These are phyloP conservation scores for Xyrauchen texanus DNA, from an alignment of 2,113 vertebrate genomes.

Conservation along the genomic window DNA sequence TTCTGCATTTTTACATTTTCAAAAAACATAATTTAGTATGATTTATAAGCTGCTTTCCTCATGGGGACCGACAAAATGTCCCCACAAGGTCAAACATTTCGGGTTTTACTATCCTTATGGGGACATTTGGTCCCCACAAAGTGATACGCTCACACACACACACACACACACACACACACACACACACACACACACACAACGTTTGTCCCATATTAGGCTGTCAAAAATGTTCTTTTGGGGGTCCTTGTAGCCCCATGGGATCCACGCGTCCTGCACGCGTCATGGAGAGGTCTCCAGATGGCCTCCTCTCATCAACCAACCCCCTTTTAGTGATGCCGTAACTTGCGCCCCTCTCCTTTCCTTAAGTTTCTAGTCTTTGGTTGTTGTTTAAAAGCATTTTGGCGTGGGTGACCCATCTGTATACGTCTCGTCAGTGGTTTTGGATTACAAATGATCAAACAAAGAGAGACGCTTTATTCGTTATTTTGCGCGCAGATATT, in stretches of 20 bases:
- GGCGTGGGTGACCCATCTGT: slow-evolving; percentile 61
- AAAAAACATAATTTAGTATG: too few species aligned
- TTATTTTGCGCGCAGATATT: slow-evolving; percentile 39
- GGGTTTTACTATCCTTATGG: too few species aligned
- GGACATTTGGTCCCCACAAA: too few species aligned
- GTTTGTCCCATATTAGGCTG: background rate
- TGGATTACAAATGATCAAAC: slow-evolving; percentile 41
- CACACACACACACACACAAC: background rate
- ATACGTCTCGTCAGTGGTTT: slow-evolving; percentile 41
- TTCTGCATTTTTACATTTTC: too few species aligned
- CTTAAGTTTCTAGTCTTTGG: slow-evolving; percentile 42
- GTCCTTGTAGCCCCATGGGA: slow-evolving; percentile 62
- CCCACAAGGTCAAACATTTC: too few species aligned
- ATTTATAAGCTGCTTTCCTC: too few species aligned
- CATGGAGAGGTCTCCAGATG: slow-evolving; percentile 70
- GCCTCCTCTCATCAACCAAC: slow-evolving; percentile 56
- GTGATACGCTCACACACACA: too few species aligned
- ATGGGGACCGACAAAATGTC: too few species aligned
- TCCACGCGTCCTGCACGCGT: slow-evolving; percentile 79
- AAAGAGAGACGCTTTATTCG: slow-evolving; percentile 40
- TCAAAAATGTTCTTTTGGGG: slow-evolving; percentile 51
- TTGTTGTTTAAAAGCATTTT: slow-evolving; percentile 50
- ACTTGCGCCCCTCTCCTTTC: slow-evolving; percentile 32
- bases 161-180: too few species aligned
- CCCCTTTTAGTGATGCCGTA: slow-evolving; percentile 20